Conservation (phyloP, 1,140 invertebrate genomes). For the Drosophila tsacasi region DNA sequence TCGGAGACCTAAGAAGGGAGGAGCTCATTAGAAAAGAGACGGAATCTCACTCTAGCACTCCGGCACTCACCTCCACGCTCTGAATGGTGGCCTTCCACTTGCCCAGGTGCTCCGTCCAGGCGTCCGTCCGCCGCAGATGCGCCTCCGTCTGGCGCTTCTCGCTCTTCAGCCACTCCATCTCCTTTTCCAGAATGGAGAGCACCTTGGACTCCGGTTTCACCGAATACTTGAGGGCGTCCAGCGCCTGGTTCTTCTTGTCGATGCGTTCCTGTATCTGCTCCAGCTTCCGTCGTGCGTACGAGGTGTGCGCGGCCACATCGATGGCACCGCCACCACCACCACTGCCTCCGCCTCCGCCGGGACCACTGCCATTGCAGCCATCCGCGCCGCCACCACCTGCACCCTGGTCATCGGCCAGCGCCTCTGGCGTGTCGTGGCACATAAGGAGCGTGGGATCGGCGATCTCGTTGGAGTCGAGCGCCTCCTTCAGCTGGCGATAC, state of each 20-base stretch:
- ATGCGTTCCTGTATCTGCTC: slow-evolving; percentile 92
- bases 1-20: slow-evolving; percentile 87
- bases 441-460: slow-evolving; percentile 81
- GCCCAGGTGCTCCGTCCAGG: slow-evolving; percentile 95
- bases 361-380: slow-evolving; percentile 50
- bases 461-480: slow-evolving; percentile 89
- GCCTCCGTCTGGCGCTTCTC: slow-evolving; percentile 92
- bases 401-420: slow-evolving; percentile 75
- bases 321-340: slow-evolving; percentile 83
- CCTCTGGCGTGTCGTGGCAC: slow-evolving; percentile 43
- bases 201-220: slow-evolving; percentile 92
- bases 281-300: slow-evolving; percentile 92
- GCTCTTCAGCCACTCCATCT: slow-evolving; percentile 92
- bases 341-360: slow-evolving; percentile 81
- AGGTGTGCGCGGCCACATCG: slow-evolving; percentile 92
- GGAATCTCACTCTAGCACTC: no score
- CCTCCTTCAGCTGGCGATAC: slow-evolving; percentile 91
- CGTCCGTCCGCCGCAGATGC: slow-evolving; percentile 93
- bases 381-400: slow-evolving; percentile 66
- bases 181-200: slow-evolving; percentile 91
- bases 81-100: slow-evolving; percentile 93
- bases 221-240: slow-evolving; percentile 91
- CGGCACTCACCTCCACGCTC: slow-evolving; percentile 89
- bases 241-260: slow-evolving; percentile 91
- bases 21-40: not conserved